Conservation (phyloP, 2,888 invertebrate species). For the Ormyrus rosae region DNA sequence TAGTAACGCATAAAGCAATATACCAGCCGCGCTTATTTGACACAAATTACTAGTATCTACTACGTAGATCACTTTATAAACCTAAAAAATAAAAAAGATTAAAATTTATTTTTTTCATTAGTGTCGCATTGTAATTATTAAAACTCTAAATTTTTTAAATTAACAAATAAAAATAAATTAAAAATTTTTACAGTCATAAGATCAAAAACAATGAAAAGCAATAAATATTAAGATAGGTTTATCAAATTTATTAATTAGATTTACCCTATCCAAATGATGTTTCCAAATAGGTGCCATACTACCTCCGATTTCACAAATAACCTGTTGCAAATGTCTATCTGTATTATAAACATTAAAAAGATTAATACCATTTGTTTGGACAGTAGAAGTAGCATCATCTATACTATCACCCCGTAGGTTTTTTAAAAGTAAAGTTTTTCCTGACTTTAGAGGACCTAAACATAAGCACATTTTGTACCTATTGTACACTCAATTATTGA, state of each 20-base stretch:
- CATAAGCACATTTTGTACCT: conserved; percentile 79
- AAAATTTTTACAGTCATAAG: background rate
- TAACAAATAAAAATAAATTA: background rate
- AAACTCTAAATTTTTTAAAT: background rate
- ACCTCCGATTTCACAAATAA: conserved; percentile 87
- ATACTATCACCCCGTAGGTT: conserved; percentile 84
- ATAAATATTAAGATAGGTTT: background rate
- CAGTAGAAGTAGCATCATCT: conserved; percentile 86
- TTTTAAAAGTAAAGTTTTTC: conserved; percentile 88
- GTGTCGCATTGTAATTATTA: too few species aligned
- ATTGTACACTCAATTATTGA: conserved; percentile 37
- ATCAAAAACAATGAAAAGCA: background rate
- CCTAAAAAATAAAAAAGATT: conserved; percentile 58
- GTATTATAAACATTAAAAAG: conserved; percentile 81
- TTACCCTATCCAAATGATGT: conserved; percentile 82
- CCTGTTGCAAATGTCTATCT: conserved; percentile 78
- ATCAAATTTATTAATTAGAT: conserved; percentile 27
- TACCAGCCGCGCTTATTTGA: conserved; percentile 90
- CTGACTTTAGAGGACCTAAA: conserved; percentile 87
- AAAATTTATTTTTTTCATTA: too few species aligned
- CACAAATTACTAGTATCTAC: conserved; percentile 91
- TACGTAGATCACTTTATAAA: conserved; percentile 82
- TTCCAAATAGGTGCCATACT: conserved; percentile 90
- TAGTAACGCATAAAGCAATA: conserved; percentile 86
- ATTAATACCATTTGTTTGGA: conserved; percentile 88